Conservation (phyloP, 2,797 vertebrate species). For the Apogon hyalosoma region DNA sequence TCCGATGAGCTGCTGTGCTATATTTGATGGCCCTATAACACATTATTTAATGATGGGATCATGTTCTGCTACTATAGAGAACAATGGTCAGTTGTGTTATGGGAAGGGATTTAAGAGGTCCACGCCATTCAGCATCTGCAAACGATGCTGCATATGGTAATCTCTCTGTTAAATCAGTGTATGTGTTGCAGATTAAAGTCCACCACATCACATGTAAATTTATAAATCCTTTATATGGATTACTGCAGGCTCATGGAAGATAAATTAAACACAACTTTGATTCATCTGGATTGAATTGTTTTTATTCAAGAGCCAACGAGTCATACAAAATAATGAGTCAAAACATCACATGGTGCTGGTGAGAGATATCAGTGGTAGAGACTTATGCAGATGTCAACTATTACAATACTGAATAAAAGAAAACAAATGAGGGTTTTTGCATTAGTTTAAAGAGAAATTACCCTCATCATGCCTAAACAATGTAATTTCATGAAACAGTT, state of each 20-base stretch:
- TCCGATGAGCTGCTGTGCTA: slow-evolving; percentile 12
- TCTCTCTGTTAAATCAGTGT: slow-evolving; percentile 26
- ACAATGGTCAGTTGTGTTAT: slow-evolving; percentile 52
- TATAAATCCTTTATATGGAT: slow-evolving; percentile 37
- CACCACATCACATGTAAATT: slow-evolving; percentile 16
- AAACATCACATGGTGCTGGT: slow-evolving; percentile 7
- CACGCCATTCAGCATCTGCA: slow-evolving; percentile 24
- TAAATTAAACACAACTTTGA: slow-evolving; percentile 31
- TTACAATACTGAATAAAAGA: neutral
- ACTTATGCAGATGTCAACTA: neutral
- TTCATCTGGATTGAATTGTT: slow-evolving; percentile 1
- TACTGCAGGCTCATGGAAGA: slow-evolving; percentile 15
- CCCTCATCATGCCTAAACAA: neutral
- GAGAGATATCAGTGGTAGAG: neutral
- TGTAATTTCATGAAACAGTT: slow-evolving; percentile 15
- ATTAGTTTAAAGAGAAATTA: slow-evolving; percentile 11
- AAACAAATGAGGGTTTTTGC: neutral
- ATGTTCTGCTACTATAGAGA: slow-evolving; percentile 34
- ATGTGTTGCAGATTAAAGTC: slow-evolving; percentile 36
- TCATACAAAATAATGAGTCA: neutral
- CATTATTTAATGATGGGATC: slow-evolving; percentile 56
- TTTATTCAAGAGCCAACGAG: neutral
- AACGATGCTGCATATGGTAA: slow-evolving; percentile 23
- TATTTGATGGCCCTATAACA: slow-evolving; percentile 36
- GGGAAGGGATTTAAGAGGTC: slow-evolving; percentile 46